These are phyloP conservation scores for Oscheius onirici DNA, from an alignment of 2,888 invertebrate species.

Conservation along the genomic window DNA sequence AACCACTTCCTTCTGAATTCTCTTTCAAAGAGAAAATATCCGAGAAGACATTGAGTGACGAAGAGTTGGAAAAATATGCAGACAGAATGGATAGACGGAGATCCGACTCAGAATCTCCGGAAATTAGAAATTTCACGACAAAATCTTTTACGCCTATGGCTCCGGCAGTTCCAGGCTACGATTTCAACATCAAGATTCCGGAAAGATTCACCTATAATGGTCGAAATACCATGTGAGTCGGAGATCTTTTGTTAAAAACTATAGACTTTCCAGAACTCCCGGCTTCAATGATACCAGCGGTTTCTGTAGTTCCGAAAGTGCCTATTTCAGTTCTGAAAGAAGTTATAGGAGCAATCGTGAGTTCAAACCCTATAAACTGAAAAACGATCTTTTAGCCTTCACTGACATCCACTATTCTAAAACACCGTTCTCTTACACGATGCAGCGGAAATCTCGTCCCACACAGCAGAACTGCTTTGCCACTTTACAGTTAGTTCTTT, in stretches of 20 bases:
- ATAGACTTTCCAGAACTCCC: neutral
- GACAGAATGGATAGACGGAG: constrained; percentile 16
- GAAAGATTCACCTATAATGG: neutral
- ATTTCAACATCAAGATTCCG: constrained; percentile 26
- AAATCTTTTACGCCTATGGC: constrained; percentile 41
- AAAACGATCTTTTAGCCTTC: neutral
- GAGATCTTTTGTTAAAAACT: neutral
- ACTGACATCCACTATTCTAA: neutral
- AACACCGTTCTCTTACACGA: neutral
- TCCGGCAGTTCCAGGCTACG: constrained; percentile 39
- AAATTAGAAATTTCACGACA: neutral
- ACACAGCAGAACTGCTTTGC: constrained; percentile 21
- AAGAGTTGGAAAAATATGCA: constrained; percentile 32
- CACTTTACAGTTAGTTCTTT: constrained; percentile 17
- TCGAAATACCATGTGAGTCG: neutral
- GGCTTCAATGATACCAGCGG: constrained; percentile 30
- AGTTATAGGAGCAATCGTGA: constrained; percentile 22
- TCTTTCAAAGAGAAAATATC: neutral
- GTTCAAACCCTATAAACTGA: neutral
- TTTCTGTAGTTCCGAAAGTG: constrained; percentile 30
- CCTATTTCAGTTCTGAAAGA: constrained; percentile 30
- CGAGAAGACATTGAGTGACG: constrained; percentile 29
- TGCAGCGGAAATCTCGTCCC: constrained; percentile 4
- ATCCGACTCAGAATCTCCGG: constrained; percentile 14
- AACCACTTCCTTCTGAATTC: neutral